Base-by-base conservation (phyloP, 1,140 invertebrate genomes). In the Cydia fagiglandana region DNA sequence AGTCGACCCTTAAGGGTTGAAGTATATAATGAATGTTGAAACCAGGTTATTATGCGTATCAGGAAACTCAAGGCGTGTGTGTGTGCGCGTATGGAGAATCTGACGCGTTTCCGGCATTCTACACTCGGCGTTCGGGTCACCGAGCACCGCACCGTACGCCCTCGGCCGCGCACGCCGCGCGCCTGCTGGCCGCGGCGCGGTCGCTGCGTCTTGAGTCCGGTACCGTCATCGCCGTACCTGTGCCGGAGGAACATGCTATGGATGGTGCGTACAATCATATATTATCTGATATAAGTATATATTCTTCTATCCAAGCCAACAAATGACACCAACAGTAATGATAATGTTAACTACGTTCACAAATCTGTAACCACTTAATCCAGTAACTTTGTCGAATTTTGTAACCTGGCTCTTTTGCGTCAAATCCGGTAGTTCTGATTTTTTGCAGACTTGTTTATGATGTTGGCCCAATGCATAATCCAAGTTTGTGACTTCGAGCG, bases 21-120 rank as follows among this genome's bases (percentile, higher is more conserved):
- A 24, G 24, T 24, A 24, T 24, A 24, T n/a, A n/a, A n/a, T n/a
- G n/a, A n/a, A n/a, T n/a, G 50, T 17, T 53, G 5, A 53, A 53
- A n/a, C 15, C 50, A 53, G 56, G 5, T 61, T 61, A 24, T n/a
- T 24, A 61, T 70, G 10, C 75, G 73, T 79, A 90, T 17, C 81
- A 98, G 96, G 98, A 99, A 94, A 99, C 98, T 1, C 95, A 98
- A 91, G 98, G 98, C 9, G 98, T 99, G 0, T 97, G 97, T 84
- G 98, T 99, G 0, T 95, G 96, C 61, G 96, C 96, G 0, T 96
- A 96, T 79, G 96, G 96, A 1, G 79, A 94, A 3, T 92, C 91
- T 0, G 53, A 83, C 5, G 88, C 93, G 4, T 98, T 98, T 88
- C 99, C 99, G 9, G 97, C 98, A 53, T 99, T 99, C 93, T 99